Conservation (phyloP, 2,113 vertebrate species). For the Diphyllodes magnificus region DNA sequence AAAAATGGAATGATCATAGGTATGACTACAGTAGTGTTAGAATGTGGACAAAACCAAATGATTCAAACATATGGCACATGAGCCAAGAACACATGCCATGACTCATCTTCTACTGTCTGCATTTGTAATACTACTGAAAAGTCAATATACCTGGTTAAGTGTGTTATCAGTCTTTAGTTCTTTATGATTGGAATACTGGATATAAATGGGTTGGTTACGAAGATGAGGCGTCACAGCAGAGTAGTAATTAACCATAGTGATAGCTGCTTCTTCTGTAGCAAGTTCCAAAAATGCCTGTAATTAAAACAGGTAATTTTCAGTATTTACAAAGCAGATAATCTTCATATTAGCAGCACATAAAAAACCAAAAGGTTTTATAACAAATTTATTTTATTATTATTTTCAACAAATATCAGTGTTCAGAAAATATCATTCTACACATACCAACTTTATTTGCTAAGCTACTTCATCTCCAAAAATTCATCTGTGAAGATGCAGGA, state of each 20-base stretch:
- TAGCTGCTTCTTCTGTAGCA: slow-evolving; percentile 92
- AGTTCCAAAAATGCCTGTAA: slow-evolving; percentile 93
- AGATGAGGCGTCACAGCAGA: slow-evolving; percentile 89
- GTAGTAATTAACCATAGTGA: slow-evolving; percentile 98
- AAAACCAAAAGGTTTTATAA: neutral
- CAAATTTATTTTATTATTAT: too few relatives aligned
- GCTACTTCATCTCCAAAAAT: neutral
- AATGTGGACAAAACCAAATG: neutral
- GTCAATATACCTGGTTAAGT: slow-evolving; percentile 85
- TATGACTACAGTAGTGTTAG: neutral
- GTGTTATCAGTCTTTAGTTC: slow-evolving; percentile 95
- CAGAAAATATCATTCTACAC: neutral
- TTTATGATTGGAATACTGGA: slow-evolving; percentile 98
- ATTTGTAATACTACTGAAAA: neutral
- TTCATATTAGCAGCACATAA: neutral
- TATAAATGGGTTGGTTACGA: slow-evolving; percentile 91
- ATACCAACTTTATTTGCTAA: neutral
- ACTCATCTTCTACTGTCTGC: neutral
- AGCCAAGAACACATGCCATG: neutral
- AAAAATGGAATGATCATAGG: neutral
- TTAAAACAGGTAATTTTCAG: neutral
- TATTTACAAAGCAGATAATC: neutral
- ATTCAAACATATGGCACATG: neutral
- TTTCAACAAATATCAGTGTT: neutral
- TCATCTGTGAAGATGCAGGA: neutral